These are phyloP conservation scores for Nothobranchius kuhntae DNA, from an alignment of 2,113 vertebrate genomes.

Conservation along the genomic window DNA sequence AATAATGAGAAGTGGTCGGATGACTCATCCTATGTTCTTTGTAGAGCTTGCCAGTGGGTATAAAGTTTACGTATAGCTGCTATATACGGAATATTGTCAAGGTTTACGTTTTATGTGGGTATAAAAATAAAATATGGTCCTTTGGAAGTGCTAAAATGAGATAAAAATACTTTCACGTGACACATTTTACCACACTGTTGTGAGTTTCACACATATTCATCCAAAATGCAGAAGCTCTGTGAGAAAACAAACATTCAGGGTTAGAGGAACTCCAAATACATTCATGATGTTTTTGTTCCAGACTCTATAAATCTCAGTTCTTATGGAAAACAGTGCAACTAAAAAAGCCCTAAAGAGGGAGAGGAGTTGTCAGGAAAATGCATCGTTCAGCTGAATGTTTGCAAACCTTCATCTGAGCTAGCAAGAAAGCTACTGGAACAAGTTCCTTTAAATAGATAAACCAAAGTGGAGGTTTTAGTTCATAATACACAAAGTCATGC, in stretches of 20 bases:
- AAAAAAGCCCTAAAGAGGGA: no score
- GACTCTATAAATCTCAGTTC: no score
- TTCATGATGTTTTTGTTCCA: no score
- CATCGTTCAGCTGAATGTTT: no score
- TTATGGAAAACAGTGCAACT: no score
- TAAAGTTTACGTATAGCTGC: constrained; percentile 1
- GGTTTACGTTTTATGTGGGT: neutral
- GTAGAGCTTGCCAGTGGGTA: neutral
- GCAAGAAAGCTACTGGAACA: no score
- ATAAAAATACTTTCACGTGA: neutral
- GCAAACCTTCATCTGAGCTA: no score
- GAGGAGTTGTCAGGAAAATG: no score
- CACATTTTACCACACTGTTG: neutral
- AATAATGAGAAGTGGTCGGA: neutral
- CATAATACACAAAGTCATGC: no score
- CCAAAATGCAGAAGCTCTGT: neutral
- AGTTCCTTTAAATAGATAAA: no score
- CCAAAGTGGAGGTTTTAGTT: no score
- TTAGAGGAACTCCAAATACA: no score
- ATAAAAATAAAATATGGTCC: neutral
- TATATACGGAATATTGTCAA: neutral
- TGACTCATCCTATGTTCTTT: neutral
- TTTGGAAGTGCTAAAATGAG: neutral
- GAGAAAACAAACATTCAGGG: neutral
- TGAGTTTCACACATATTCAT: neutral